Conservation (phyloP, 2,888 invertebrate species). For the Pollenia amentaria region DNA sequence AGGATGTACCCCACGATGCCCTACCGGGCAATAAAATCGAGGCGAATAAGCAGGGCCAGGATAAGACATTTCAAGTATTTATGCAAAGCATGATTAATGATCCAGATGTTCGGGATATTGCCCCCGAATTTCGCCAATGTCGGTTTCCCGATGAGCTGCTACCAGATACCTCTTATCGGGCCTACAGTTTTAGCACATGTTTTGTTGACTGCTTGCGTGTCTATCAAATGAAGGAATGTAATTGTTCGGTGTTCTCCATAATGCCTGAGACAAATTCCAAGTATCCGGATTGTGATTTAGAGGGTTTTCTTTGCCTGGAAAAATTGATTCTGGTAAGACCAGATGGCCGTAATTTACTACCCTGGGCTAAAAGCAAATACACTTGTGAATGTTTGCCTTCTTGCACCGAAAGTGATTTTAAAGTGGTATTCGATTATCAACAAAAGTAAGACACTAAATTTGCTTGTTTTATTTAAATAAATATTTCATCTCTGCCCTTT, state of each 20-base stretch:
- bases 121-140: slow-evolving; percentile 88
- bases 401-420: slow-evolving; percentile 89
- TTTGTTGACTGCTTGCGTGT: slow-evolving; percentile 88
- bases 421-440: slow-evolving; percentile 81
- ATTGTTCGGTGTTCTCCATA: slow-evolving; percentile 89
- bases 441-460: slow-evolving; percentile 69
- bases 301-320: slow-evolving; percentile 88
- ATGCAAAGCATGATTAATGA: slow-evolving; percentile 88
- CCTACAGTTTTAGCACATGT: slow-evolving; percentile 90
- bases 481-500: neutral
- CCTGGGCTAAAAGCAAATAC: slow-evolving; percentile 73
- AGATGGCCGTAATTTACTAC: slow-evolving; percentile 85
- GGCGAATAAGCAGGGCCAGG: slow-evolving; percentile 65
- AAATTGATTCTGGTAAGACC: slow-evolving; percentile 75
- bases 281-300: slow-evolving; percentile 85
- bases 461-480: neutral
- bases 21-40: slow-evolving; percentile 74
- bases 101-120: slow-evolving; percentile 86
- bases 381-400: slow-evolving; percentile 88
- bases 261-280: slow-evolving; percentile 84
- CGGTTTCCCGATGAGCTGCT: slow-evolving; percentile 88
- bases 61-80: slow-evolving; percentile 82
- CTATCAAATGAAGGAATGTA: slow-evolving; percentile 87
- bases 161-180: slow-evolving; percentile 86
- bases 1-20: slow-evolving; percentile 81